Conservation (phyloP, 1,140 invertebrate species). For the Yoshiicerus persimilis region DNA sequence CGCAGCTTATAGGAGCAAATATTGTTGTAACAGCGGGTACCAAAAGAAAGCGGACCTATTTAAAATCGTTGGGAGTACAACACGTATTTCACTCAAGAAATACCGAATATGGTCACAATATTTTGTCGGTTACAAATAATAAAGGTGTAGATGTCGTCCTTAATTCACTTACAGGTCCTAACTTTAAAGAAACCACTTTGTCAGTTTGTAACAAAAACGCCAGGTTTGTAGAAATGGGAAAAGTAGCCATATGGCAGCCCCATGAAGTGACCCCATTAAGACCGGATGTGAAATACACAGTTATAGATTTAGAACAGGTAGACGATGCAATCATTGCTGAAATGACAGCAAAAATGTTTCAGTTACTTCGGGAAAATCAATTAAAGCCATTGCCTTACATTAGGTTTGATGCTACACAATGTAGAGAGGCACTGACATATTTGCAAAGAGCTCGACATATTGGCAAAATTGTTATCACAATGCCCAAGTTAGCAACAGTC, state of each 20-base stretch:
- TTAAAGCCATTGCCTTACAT: not conserved
- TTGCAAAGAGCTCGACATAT: slow-evolving; percentile 21
- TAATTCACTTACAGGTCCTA: slow-evolving; percentile 57
- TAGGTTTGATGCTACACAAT: not conserved
- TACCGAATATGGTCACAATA: slow-evolving; percentile 41
- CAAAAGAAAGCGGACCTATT: not conserved
- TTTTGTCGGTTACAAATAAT: slow-evolving; percentile 52
- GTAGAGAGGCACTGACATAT: not conserved
- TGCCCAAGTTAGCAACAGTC: not conserved
- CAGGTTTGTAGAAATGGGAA: slow-evolving; percentile 10
- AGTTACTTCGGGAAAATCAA: not conserved
- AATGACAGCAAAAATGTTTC: not conserved
- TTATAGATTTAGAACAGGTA: not conserved
- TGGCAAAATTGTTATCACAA: not conserved
- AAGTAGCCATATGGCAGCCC: not conserved
- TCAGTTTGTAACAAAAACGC: not conserved
- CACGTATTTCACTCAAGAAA: slow-evolving; percentile 55
- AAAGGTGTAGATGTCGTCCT: slow-evolving; percentile 69
- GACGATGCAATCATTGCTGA: not conserved
- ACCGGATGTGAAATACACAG: slow-evolving; percentile 11
- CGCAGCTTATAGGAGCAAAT: slow-evolving; percentile 55
- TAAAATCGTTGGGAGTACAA: not conserved
- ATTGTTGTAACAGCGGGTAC: slow-evolving; percentile 58
- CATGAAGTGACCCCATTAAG: not conserved
- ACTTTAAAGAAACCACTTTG: slow-evolving; percentile 60